A percentile compares a stretch with the other conserved stretches of the same genome.
Conservation (phyloP, 2,888 invertebrate genomes). For the Stenurella melanura region DNA sequence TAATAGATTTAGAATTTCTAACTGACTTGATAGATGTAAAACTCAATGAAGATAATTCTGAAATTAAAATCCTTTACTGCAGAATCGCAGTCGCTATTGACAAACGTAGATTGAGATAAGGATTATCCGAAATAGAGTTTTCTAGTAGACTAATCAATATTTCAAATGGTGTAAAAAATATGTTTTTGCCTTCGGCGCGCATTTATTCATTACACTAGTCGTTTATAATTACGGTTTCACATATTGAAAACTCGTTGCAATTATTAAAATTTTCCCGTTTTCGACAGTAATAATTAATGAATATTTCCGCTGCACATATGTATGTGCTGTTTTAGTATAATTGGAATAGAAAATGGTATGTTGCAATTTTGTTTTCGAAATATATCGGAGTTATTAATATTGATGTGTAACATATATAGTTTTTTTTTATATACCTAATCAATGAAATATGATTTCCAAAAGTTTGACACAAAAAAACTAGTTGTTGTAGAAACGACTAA, state of each 20-base stretch:
- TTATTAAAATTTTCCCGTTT: not conserved
- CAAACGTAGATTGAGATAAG: not conserved
- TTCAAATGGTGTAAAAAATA: not conserved
- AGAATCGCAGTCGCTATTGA: not conserved
- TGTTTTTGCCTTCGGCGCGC: not conserved
- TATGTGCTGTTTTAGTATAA: not conserved
- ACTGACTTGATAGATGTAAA: conserved; percentile 2
- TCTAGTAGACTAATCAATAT: not conserved
- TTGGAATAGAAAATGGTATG: not conserved
- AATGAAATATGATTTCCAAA: not conserved
- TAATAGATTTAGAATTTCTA: conserved; percentile 6
- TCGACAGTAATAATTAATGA: conserved; percentile 7
- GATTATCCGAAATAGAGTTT: not conserved
- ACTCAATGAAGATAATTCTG: not conserved
- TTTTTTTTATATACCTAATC: not conserved
- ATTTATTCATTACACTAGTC: not conserved
- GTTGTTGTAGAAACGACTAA: too few species aligned
- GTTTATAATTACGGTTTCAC: not conserved
- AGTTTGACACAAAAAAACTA: not conserved
- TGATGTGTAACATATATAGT: not conserved
- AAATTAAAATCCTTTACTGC: conserved; percentile 16
- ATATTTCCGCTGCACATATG: not conserved
- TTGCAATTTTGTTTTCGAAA: not conserved
- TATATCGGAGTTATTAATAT: not conserved
- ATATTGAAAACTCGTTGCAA: conserved; percentile 1